Conservation (phyloP, 2,888 invertebrate genomes). For the Nineta flava region DNA sequence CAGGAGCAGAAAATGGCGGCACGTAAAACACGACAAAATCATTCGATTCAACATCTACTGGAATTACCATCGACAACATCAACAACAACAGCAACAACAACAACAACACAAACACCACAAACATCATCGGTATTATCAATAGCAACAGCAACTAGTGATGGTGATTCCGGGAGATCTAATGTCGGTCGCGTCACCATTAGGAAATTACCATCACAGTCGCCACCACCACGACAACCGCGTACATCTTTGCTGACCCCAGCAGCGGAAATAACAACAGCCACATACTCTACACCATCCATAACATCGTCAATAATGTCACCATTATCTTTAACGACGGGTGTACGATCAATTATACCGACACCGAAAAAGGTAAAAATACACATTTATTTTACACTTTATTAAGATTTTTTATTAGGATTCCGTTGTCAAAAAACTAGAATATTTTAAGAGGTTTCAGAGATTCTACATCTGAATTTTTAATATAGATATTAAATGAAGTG, state of each 20-base stretch:
- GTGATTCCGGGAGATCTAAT: conserved; percentile 16
- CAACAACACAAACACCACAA: conserved; percentile 18
- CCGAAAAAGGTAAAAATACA: conserved; percentile 4
- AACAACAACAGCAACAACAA: conserved; percentile 12
- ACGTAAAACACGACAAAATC: conserved; percentile 31
- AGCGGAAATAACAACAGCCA: conserved; percentile 1
- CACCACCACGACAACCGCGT: conserved; percentile 14
- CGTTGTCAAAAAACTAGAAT: too few relatives aligned
- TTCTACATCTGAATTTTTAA: too few relatives aligned
- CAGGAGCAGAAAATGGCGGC: conserved; percentile 27
- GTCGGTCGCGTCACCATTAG: conserved; percentile 16
- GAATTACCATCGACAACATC: conserved; percentile 30
- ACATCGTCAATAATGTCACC: conserved; percentile 11
- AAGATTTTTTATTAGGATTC: too few relatives aligned
- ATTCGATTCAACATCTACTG: conserved; percentile 36
- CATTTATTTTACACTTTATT: too few relatives aligned
- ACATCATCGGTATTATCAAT: conserved; percentile 25
- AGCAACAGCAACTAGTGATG: neutral
- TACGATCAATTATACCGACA: neutral
- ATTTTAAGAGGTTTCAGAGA: too few relatives aligned
- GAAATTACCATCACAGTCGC: conserved; percentile 10
- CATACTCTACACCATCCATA: conserved; percentile 12
- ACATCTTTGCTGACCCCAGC: neutral
- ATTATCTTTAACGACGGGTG: neutral
- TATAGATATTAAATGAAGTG: too few relatives aligned